Evolutionary conservation across 2,113 vertebrate species (phyloP).

Genomic region (Tachysurus vachellii): DNA sequence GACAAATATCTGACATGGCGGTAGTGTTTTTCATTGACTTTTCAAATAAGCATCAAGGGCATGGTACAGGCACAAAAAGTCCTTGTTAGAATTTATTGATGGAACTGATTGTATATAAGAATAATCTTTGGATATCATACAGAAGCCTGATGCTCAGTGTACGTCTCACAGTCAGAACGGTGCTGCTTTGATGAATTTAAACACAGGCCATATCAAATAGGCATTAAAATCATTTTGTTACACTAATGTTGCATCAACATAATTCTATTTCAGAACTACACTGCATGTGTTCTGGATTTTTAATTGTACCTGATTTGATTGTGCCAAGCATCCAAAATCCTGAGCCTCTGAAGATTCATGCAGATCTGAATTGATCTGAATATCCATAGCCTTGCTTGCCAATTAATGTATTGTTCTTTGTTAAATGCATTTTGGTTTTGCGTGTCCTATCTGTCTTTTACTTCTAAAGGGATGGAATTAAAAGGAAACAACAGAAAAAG

Average conservation of each 20-base stretch:
- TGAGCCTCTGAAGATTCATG: background rate
- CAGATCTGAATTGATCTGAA: background rate
- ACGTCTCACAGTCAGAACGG: background rate
- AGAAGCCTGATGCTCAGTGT: conserved; percentile 1
- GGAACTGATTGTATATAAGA: conserved; percentile 30
- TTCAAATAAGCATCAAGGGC: conserved; percentile 28
- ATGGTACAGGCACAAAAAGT: conserved; percentile 2
- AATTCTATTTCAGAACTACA: background rate
- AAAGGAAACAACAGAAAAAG: conserved; percentile 46
- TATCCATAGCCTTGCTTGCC: conserved; percentile 27
- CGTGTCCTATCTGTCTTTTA: conserved; percentile 40
- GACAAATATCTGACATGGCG: conserved; percentile 64
- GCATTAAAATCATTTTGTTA: conserved; percentile 9
- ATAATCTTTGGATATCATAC: conserved; percentile 32
- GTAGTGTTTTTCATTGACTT: conserved; percentile 47
- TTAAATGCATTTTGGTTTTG: conserved; percentile 40
- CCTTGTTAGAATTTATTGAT: conserved; percentile 29
- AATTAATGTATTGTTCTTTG: conserved; percentile 31
- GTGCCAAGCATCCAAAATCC: background rate
- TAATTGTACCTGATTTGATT: background rate
- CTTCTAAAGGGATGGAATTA: conserved; percentile 40
- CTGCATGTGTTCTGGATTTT: background rate
- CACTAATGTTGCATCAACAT: background rate
- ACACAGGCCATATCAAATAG: background rate
- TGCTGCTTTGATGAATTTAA: conserved; percentile 7